Percentiles rank a stretch among this genome's conserved stretches.
These are phyloP conservation scores for Xanthostigma xanthostigma DNA, from an alignment of 2,888 invertebrate genomes.

Conservation along the genomic window DNA sequence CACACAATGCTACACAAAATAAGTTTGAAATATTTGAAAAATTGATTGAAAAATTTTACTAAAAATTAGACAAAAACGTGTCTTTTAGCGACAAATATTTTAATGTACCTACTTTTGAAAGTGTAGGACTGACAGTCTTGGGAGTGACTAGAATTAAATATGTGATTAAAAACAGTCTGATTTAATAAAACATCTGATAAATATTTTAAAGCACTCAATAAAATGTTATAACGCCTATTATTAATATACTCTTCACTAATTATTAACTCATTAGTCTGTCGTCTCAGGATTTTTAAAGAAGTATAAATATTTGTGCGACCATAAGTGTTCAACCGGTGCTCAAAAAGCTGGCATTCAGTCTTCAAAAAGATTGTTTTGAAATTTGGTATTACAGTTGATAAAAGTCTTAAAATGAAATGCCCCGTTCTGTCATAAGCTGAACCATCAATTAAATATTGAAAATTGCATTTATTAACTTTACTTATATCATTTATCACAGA, in stretches of 20 bases:
- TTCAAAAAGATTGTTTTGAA: constrained; percentile 26
- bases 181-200: background rate
- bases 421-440: constrained; percentile 41
- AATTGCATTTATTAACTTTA: constrained; percentile 26
- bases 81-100: no score
- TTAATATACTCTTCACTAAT: constrained; percentile 4
- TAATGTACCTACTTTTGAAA: background rate
- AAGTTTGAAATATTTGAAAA: no score
- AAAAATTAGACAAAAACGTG: no score
- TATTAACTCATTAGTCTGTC: constrained; percentile 6
- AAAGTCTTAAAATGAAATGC: constrained; percentile 38
- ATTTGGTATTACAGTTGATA: constrained; percentile 23
- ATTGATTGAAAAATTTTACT: no score
- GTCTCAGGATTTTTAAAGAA: constrained; percentile 8
- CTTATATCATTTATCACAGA: constrained; percentile 22
- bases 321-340: background rate
- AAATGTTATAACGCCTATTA: background rate
- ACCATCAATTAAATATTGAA: constrained; percentile 41
- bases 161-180: background rate
- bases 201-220: background rate
- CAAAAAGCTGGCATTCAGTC: constrained; percentile 27
- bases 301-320: constrained; percentile 5
- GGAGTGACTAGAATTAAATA: background rate
- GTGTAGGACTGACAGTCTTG: background rate
- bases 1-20: no score